Percentiles rank a stretch among this genome's conserved stretches.
Conservation (phyloP, 1,140 invertebrate genomes). For the silkworm (Bombyx mori) region ASM3026992v2 NC_085119.1:2379001-2379500, state of each 20-base stretch:
- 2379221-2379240: slow-evolving; percentile 63
- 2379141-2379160: slow-evolving; percentile 81
- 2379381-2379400: too few species aligned
- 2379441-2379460: too few species aligned
- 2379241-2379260: slow-evolving; percentile 78
- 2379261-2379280: slow-evolving; percentile 37
- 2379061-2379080: slow-evolving; percentile 74
- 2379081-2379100: slow-evolving; percentile 74
- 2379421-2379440: too few species aligned
- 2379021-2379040: slow-evolving; percentile 61
- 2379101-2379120: slow-evolving; percentile 80
- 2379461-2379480: too few species aligned
- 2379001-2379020: slow-evolving; percentile 37
- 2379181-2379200: slow-evolving; percentile 81
- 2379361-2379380: too few species aligned
- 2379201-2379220: slow-evolving; percentile 64
- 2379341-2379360: too few species aligned
- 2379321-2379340: too few species aligned
- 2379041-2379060: slow-evolving; percentile 48
- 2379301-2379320: too few species aligned
- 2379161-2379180: slow-evolving; percentile 77
- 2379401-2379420: too few species aligned
- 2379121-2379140: slow-evolving; percentile 82
- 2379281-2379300: too few species aligned
- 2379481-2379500: too few species aligned